Evolutionary conservation across 2,888 invertebrate species (phyloP).

Genomic region (Synanthedon formicaeformis): DNA sequence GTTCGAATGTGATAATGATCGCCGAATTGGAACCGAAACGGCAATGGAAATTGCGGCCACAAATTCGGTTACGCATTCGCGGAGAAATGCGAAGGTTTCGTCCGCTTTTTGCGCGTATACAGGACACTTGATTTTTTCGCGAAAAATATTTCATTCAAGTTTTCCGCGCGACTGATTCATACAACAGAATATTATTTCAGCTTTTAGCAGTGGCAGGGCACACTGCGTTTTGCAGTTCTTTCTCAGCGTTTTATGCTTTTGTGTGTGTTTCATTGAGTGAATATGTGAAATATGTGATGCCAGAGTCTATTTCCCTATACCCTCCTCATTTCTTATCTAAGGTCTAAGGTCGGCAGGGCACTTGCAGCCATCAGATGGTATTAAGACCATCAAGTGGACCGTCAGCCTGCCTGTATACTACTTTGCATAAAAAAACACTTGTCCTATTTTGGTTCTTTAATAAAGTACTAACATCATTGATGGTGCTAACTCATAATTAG

Average conservation of each 20-base stretch:
- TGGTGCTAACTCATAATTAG: constrained; percentile 1
- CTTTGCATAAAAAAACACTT: too few species aligned
- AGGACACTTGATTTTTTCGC: constrained; percentile 24
- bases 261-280: too few species aligned
- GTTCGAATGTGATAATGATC: constrained; percentile 20
- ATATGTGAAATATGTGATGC: too few species aligned
- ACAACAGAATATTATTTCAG: constrained; percentile 1
- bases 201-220: background rate
- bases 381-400: too few species aligned
- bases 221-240: too few species aligned
- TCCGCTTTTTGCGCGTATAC: constrained; percentile 35
- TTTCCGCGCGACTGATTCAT: constrained; percentile 26
- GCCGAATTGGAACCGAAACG: constrained; percentile 18
- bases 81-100: constrained; percentile 5
- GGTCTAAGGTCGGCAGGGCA: too few species aligned
- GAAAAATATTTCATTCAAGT: constrained; percentile 30
- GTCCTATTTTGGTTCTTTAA: too few species aligned
- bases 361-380: too few species aligned
- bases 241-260: too few species aligned
- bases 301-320: too few species aligned
- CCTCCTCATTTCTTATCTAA: too few species aligned
- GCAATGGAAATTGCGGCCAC: constrained; percentile 16
- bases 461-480: background rate
- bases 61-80: constrained; percentile 5
- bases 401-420: too few species aligned